Conservation (phyloP, 1,140 invertebrate species). For the Papilio xuthus region DNA sequence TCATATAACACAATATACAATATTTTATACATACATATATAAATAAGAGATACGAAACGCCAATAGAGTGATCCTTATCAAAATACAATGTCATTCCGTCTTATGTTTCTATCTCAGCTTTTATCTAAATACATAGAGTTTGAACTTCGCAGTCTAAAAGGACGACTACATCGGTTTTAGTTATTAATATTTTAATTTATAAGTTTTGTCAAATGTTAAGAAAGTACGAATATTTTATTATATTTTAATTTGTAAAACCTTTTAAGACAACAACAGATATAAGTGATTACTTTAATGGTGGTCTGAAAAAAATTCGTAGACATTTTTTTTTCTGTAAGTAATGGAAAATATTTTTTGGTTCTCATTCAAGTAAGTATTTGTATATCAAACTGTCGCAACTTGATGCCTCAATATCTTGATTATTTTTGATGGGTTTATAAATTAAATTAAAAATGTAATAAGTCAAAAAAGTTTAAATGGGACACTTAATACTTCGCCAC, state of each 20-base stretch:
- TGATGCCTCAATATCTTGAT: neutral
- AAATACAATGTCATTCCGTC: too few species aligned
- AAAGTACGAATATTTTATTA: neutral
- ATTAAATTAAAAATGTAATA: too few species aligned
- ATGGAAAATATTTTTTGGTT: conserved; percentile 27
- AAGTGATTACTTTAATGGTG: conserved; percentile 34
- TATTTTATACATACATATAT: conserved; percentile 5
- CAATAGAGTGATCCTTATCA: neutral
- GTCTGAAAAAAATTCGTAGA: conserved; percentile 19
- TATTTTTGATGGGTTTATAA: too few species aligned
- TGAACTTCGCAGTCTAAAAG: too few species aligned
- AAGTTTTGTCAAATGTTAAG: neutral
- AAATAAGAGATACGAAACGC: neutral
- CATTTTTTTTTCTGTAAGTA: conserved; percentile 34
- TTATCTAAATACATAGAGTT: too few species aligned
- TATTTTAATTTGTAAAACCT: conserved; percentile 28
- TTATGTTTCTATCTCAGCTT: neutral
- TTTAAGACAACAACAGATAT: conserved; percentile 30
- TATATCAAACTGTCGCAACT: neutral
- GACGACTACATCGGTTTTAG: too few species aligned
- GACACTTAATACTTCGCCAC: neutral
- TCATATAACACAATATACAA: conserved; percentile 20
- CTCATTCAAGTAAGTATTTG: conserved; percentile 8
- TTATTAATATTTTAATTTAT: too few species aligned
- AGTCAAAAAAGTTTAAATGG: neutral